A percentile compares a stretch with the other conserved stretches of the same genome.
Conservation (phyloP, 92 coral and sea anemone species). For the Actinernus sp. region DNA sequence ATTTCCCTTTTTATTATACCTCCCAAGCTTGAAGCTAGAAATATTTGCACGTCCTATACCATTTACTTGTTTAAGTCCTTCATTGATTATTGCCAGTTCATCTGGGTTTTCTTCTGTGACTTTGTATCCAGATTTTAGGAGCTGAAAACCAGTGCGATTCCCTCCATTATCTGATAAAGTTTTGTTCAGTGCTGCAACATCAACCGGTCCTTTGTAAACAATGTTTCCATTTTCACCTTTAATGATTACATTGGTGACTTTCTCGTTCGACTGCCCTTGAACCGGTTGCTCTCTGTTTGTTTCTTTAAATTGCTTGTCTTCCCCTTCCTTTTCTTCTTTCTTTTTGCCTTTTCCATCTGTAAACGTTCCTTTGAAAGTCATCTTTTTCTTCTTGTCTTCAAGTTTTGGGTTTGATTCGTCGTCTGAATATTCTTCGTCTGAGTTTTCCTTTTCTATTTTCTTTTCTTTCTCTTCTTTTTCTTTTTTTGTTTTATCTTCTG, state of each 20-base stretch:
- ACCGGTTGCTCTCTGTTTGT: too few species aligned
- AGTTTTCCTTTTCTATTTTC: background rate
- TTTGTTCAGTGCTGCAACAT: conserved; percentile 26
- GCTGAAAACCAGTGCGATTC: conserved; percentile 9
- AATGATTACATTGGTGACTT: conserved; percentile 20
- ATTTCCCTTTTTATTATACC: too few species aligned
- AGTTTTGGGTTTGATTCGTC: background rate
- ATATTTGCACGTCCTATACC: too few species aligned
- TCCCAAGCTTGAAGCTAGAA: too few species aligned
- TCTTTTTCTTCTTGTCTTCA: background rate
- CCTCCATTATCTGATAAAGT: conserved; percentile 5
- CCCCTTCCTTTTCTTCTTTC: background rate
- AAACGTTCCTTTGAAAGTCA: conserved; percentile 20
- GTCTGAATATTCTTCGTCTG: background rate
- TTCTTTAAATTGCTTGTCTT: background rate
- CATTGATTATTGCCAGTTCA: conserved; percentile 21
- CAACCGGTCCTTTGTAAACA: conserved; percentile 33
- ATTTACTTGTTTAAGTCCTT: conserved; percentile 16
- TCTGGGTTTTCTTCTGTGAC: conserved; percentile 2
- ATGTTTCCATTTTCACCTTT: conserved; percentile 31
- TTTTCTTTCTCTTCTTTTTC: conserved; percentile 1
- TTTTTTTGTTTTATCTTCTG: background rate
- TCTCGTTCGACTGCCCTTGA: background rate
- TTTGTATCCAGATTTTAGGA: conserved; percentile 16
- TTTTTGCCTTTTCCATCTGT: background rate